A percentile compares a stretch with the other conserved stretches of the same genome.
phyloP scores from a whole-genome alignment of 2,113 vertebrate species.

The Neomonachus schauinslandi region DNA sequence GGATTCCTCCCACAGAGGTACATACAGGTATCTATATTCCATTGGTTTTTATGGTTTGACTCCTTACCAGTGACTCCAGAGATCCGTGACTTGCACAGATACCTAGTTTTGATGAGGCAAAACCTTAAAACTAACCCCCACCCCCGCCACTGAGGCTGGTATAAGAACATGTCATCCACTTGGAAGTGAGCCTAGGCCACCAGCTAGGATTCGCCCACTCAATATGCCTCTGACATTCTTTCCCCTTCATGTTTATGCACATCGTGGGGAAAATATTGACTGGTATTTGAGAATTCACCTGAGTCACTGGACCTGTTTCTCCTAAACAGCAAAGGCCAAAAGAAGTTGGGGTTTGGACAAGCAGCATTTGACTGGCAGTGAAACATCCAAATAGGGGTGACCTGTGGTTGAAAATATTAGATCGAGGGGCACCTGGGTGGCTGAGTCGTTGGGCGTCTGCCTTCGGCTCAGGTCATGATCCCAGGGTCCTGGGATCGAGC shows the following conservation, averaged over 20 bases:
- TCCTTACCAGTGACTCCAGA: neutral
- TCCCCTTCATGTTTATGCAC: neutral
- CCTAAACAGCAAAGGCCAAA: neutral
- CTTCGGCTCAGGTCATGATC: too few relatives aligned
- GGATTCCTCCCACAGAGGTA: neutral
- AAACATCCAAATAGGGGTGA: conserved; percentile 7
- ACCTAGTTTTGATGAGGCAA: conserved; percentile 23
- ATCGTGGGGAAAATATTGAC: neutral
- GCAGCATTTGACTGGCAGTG: neutral
- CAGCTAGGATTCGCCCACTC: neutral
- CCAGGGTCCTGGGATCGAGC: too few relatives aligned
- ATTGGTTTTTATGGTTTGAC: neutral
- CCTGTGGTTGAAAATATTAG: neutral
- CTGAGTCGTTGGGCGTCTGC: too few relatives aligned
- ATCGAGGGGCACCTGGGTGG: neutral
- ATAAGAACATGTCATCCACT: neutral
- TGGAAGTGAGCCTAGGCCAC: neutral
- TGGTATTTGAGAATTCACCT: neutral
- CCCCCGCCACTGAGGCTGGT: neutral
- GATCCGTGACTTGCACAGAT: neutral
- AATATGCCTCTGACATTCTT: neutral
- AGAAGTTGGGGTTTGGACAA: neutral
- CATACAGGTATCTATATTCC: neutral
- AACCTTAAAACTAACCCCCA: neutral
- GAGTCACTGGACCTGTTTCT: neutral